Percentiles rank a stretch among this genome's conserved stretches.
Evolutionary conservation across 2,888 invertebrate genomes (phyloP).

Genomic region (Glaucopsyche alexis): DNA sequence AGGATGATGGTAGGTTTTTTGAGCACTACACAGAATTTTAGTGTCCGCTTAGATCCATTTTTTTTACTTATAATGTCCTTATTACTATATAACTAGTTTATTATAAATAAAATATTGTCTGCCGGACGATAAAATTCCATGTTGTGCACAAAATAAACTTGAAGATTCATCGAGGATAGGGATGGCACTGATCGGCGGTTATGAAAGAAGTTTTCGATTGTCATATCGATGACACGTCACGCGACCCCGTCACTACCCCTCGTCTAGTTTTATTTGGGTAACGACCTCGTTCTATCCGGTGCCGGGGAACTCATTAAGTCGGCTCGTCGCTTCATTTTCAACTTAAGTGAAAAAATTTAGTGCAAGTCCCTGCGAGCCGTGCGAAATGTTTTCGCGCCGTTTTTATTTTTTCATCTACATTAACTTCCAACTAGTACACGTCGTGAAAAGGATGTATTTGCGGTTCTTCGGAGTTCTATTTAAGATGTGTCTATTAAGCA

Average conservation of each 20-base stretch:
- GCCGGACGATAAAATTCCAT: too few relatives aligned
- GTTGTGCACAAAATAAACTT: too few relatives aligned
- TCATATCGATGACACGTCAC: not conserved
- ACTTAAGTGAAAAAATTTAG: conserved; percentile 43
- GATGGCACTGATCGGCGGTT: too few relatives aligned
- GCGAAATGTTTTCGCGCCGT: conserved; percentile 31
- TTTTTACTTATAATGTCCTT: too few relatives aligned
- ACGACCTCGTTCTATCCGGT: conserved; percentile 37
- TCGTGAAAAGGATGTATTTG: conserved; percentile 11
- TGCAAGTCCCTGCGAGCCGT: conserved; percentile 36
- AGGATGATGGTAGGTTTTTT: too few relatives aligned
- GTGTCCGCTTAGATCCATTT: too few relatives aligned
- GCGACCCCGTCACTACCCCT: conserved; percentile 13
- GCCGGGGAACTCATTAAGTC: conserved; percentile 43
- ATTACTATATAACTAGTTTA: too few relatives aligned
- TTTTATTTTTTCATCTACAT: conserved; percentile 23
- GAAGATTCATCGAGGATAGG: too few relatives aligned
- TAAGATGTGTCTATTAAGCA: not conserved
- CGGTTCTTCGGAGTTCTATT: not conserved
- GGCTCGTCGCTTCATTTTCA: conserved; percentile 43
- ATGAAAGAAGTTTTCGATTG: not conserved
- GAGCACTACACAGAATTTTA: too few relatives aligned
- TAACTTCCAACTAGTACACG: conserved; percentile 16
- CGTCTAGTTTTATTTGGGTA: conserved; percentile 33
- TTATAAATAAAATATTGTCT: too few relatives aligned